Percentiles rank a stretch among this genome's conserved stretches.
Conservation (phyloP, 2,113 vertebrate genomes). For the Pseudorectes ferrugineus region DNA sequence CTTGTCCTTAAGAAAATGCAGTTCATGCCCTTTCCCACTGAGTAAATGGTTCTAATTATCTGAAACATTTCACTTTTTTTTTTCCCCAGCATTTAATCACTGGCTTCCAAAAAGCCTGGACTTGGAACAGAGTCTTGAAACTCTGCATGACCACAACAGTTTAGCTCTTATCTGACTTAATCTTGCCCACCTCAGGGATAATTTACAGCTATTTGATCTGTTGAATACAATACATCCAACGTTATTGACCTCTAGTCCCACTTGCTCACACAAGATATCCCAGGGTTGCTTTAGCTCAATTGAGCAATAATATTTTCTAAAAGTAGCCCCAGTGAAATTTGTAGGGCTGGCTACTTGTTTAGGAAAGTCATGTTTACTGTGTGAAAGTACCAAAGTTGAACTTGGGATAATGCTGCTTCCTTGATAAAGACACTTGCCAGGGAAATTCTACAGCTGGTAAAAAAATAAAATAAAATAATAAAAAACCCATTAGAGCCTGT, state of each 20-base stretch:
- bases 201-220: neutral
- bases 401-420: neutral
- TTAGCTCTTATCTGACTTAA: neutral
- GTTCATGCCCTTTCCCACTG: slow-evolving; percentile 23
- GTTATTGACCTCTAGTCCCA: neutral
- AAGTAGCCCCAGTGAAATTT: neutral
- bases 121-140: neutral
- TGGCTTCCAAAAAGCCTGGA: neutral
- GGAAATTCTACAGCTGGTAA: neutral
- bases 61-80: neutral
- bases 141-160: neutral
- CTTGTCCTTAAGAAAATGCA: slow-evolving; percentile 2
- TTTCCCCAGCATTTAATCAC: neutral
- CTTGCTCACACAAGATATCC: neutral
- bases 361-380: neutral
- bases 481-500: accelerated
- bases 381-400: neutral
- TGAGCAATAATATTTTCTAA: neutral
- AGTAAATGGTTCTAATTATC: slow-evolving; percentile 29
- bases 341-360: neutral
- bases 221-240: neutral
- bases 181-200: neutral
- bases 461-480: neutral
- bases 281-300: neutral
- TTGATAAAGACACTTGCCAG: neutral